phyloP scores from a whole-genome alignment of 2,888 invertebrate species.

The Tiliacea aurago region DNA sequence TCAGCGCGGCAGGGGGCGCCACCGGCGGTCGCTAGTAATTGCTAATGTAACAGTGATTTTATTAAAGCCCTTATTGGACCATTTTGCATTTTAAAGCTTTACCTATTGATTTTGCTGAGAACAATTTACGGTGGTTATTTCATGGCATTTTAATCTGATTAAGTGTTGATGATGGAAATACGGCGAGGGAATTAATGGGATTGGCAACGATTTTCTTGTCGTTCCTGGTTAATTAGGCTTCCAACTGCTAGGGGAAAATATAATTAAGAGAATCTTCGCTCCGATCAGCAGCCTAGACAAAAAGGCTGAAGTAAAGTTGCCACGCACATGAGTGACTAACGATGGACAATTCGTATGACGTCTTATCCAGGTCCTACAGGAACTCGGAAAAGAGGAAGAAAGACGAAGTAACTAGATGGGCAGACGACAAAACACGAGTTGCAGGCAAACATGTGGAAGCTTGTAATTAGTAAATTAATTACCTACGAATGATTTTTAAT shows the following conservation, averaged over 20 bases:
- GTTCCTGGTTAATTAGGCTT: background rate
- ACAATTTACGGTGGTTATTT: constrained; percentile 20
- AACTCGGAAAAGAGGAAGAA: too few species aligned
- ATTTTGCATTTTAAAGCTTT: constrained; percentile 56
- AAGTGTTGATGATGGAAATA: constrained; percentile 5
- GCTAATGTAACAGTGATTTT: constrained; percentile 63
- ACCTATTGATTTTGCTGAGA: constrained; percentile 44
- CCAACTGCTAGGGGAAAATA: background rate
- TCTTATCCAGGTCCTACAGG: too few species aligned
- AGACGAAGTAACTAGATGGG: too few species aligned
- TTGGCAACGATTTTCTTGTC: constrained; percentile 8
- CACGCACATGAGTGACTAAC: too few species aligned
- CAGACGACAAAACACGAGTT: too few species aligned
- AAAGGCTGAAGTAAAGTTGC: background rate
- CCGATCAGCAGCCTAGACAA: background rate
- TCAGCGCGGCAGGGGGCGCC: constrained; percentile 53
- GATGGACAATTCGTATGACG: too few species aligned
- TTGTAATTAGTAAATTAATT: too few species aligned
- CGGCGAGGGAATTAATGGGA: background rate
- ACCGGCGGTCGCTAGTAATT: constrained; percentile 56
- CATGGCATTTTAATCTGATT: constrained; percentile 28
- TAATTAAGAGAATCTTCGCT: background rate
- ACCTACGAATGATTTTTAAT: too few species aligned
- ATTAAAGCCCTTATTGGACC: constrained; percentile 55
- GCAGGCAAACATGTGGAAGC: too few species aligned